Evolutionary conservation across 2,888 invertebrate genomes (phyloP).

Genomic region (Microctonus aethiopoides): DNA sequence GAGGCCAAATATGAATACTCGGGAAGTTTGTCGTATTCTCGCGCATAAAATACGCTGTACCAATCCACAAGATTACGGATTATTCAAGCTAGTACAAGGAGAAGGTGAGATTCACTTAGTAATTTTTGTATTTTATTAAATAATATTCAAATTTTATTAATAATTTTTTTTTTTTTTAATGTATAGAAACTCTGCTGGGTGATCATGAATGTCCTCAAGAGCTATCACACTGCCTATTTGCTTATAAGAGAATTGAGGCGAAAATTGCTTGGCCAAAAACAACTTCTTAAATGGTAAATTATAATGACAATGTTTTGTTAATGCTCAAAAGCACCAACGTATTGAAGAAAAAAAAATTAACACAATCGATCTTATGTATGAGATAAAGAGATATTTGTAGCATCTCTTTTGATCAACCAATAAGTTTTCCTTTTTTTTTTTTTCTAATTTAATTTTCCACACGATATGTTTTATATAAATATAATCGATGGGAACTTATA

Average conservation of each 20-base stretch:
- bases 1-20: constrained; percentile 91
- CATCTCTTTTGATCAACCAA: not conserved
- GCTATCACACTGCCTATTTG: constrained; percentile 90
- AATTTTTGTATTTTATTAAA: constrained; percentile 3
- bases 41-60: constrained; percentile 96
- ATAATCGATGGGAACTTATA: constrained; percentile 10
- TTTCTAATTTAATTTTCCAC: not conserved
- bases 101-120: constrained; percentile 74
- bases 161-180: constrained; percentile 38
- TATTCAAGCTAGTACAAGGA: constrained; percentile 90
- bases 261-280: constrained; percentile 95
- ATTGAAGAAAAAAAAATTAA: constrained; percentile 12
- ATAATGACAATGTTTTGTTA: not conserved
- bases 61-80: constrained; percentile 95
- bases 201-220: constrained; percentile 93
- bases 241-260: constrained; percentile 94
- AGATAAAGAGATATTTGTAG: not conserved
- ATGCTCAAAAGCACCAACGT: constrained; percentile 1
- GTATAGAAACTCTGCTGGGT: constrained; percentile 87
- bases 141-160: not conserved
- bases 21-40: constrained; percentile 93
- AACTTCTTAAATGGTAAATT: constrained; percentile 53
- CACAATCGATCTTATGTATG: constrained; percentile 17
- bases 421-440: not conserved
- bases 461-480: constrained; percentile 16